phyloP scores from a whole-genome alignment of 2,797 vertebrate species.

The Smutsia gigantea region DNA sequence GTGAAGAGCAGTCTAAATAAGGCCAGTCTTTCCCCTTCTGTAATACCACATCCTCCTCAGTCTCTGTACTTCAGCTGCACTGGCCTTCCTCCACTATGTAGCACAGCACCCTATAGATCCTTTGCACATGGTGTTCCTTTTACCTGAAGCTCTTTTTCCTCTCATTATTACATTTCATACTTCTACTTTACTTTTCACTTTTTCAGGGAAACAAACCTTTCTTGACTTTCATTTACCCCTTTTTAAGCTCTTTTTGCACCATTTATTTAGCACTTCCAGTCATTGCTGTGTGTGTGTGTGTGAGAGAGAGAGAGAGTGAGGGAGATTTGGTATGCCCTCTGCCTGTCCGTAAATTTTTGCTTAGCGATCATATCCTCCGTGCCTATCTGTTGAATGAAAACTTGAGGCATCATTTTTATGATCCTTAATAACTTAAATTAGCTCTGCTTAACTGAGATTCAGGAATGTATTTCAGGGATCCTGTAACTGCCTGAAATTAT shows the following conservation, averaged over 20 bases:
- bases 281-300: background rate
- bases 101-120: background rate
- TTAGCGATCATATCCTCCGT: background rate
- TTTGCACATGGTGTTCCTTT: background rate
- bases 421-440: background rate
- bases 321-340: background rate
- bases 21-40: background rate
- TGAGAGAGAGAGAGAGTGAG: background rate
- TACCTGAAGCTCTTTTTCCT: background rate
- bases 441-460: background rate
- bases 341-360: background rate
- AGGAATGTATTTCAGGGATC: background rate
- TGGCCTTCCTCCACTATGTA: background rate
- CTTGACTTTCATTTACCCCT: background rate
- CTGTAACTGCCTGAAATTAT: background rate
- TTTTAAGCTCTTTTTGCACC: background rate
- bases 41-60: background rate
- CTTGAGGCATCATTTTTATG: slow-evolving; percentile 23
- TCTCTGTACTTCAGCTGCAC: background rate
- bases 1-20: background rate
- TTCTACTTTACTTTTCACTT: background rate
- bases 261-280: background rate
- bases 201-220: background rate
- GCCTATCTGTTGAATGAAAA: slow-evolving; percentile 11
- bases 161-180: background rate